Evolutionary conservation across 53 echinoderm and acorn worm species (phyloP).

Genomic region (Luidia sarsii): DNA sequence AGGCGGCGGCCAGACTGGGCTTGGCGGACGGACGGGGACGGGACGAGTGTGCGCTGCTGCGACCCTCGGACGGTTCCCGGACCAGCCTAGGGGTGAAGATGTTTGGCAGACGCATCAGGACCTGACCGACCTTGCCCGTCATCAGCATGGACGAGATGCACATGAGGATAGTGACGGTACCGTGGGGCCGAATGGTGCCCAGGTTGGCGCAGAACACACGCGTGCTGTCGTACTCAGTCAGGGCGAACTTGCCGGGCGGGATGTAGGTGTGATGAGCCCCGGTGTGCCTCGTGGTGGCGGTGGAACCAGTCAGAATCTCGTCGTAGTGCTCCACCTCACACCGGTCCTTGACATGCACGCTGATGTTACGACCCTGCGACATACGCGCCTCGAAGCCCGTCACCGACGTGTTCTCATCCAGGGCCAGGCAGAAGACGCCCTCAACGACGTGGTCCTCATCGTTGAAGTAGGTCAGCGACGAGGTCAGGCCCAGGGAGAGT

Average conservation of each 20-base stretch:
- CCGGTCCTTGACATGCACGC: constrained; percentile 88
- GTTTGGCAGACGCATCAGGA: constrained; percentile 67
- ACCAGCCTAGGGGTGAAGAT: constrained; percentile 88
- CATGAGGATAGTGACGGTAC: constrained; percentile 81
- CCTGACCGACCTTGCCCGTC: constrained; percentile 67
- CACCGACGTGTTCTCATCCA: constrained; percentile 85
- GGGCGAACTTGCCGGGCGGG: constrained; percentile 89
- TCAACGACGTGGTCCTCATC: constrained; percentile 98
- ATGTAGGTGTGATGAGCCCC: constrained; percentile 71
- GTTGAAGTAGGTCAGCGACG: constrained; percentile 93
- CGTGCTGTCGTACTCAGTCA: constrained; percentile 88
- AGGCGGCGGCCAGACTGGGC: constrained; percentile 38
- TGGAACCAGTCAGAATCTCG: constrained; percentile 83
- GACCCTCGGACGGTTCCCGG: constrained; percentile 45
- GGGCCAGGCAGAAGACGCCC: constrained; percentile 85
- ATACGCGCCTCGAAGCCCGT: constrained; percentile 96
- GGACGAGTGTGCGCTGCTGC: constrained; percentile 25
- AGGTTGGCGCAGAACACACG: constrained; percentile 95
- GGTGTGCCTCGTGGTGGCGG: constrained; percentile 40
- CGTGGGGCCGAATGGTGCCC: constrained; percentile 94
- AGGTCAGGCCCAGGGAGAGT: constrained; percentile 83
- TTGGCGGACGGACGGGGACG: constrained; percentile 17
- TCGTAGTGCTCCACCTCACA: constrained; percentile 90
- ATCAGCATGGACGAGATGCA: constrained; percentile 82
- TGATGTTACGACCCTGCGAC: constrained; percentile 82